These are phyloP conservation scores for Gopherus evgoodei DNA, from an alignment of 2,113 vertebrate genomes.

Conservation along the genomic window DNA sequence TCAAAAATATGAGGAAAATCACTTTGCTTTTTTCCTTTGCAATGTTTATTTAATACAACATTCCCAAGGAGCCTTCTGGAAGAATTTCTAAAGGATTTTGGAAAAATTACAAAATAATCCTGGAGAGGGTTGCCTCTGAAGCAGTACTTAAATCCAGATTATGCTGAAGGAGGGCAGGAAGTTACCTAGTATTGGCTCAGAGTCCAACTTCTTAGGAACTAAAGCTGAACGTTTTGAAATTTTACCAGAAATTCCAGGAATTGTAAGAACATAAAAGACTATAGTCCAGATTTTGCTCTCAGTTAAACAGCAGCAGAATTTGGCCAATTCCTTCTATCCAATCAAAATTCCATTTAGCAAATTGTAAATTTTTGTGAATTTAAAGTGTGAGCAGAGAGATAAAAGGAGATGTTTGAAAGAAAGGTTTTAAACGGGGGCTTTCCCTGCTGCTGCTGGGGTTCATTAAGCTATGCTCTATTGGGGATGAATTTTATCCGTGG, in stretches of 20 bases:
- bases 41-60: constrained; percentile 35
- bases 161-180: constrained; percentile 33
- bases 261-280: constrained; percentile 2
- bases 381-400: background rate
- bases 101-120: constrained; percentile 43
- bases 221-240: background rate
- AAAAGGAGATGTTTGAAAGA: background rate
- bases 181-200: background rate
- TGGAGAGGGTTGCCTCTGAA: constrained; percentile 56
- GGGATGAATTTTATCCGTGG: background rate
- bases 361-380: background rate
- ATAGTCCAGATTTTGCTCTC: background rate
- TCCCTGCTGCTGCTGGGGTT: background rate
- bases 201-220: constrained; percentile 23
- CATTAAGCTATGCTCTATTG: background rate
- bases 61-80: constrained; percentile 48
- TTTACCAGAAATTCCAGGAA: constrained; percentile 31
- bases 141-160: constrained; percentile 20
- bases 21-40: constrained; percentile 43
- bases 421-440: background rate
- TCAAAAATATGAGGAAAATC: constrained; percentile 20
- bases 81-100: constrained; percentile 41
- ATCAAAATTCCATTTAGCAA: background rate
- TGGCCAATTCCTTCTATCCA: background rate
- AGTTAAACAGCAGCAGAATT: background rate